A percentile compares a stretch with the other conserved stretches of the same genome.
phyloP scores from a whole-genome alignment of 2,888 invertebrate genomes.

The Microctonus aethiopoides region DNA sequence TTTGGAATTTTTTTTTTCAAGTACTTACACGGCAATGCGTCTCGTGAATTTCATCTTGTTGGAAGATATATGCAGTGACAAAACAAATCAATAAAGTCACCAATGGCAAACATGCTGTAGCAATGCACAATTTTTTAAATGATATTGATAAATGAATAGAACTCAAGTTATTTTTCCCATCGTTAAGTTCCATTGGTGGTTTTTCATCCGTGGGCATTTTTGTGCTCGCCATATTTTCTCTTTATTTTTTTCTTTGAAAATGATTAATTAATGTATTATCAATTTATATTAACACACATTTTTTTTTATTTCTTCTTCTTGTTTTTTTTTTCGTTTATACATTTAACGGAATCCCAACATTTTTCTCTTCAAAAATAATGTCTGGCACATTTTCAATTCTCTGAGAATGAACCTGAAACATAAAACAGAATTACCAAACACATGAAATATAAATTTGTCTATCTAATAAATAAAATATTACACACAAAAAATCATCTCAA shows the following conservation, averaged over 20 bases:
- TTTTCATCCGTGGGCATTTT: conserved; percentile 21
- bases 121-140: conserved; percentile 83
- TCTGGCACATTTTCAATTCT: conserved; percentile 39
- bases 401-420: conserved; percentile 37
- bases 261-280: no score
- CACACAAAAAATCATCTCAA: no score
- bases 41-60: conserved; percentile 93
- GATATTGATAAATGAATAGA: conserved; percentile 78
- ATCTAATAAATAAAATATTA: no score
- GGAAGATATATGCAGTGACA: conserved; percentile 88
- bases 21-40: conserved; percentile 90
- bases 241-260: no score
- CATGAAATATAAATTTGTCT: no score
- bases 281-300: background rate
- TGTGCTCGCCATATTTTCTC: conserved; percentile 9
- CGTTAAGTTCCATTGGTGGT: conserved; percentile 60
- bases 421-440: no score
- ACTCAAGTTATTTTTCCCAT: conserved; percentile 57
- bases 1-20: background rate
- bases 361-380: conserved; percentile 27
- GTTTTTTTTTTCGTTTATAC: background rate
- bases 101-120: conserved; percentile 87
- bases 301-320: background rate
- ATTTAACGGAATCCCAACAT: background rate
- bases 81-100: conserved; percentile 88